Conservation (phyloP, 2,113 vertebrate genomes). For the Dermatemys mawii region DNA sequence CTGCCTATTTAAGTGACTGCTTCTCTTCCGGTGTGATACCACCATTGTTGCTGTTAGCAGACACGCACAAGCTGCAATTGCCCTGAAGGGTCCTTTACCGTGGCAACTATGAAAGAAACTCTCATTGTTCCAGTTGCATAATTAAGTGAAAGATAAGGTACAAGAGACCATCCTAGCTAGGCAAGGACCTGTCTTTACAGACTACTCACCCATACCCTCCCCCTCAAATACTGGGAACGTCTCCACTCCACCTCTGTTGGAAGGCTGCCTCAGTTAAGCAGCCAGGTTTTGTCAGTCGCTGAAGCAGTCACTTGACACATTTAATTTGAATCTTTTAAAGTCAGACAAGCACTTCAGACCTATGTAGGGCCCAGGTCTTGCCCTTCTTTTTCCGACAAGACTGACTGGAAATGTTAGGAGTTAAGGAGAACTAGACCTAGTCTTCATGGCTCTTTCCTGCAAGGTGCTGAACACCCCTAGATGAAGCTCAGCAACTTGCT, state of each 20-base stretch:
- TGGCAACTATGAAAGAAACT: background rate
- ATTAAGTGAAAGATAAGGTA: background rate
- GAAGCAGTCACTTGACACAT: background rate
- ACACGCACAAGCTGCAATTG: background rate
- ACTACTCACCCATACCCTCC: background rate
- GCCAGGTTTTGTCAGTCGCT: background rate
- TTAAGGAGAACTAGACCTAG: fast-evolving
- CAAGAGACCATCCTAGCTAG: background rate
- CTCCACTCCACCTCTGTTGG: background rate
- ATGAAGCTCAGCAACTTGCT: background rate
- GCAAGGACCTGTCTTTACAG: background rate
- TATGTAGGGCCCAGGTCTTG: background rate
- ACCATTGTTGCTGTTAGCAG: background rate
- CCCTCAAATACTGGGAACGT: fast-evolving
- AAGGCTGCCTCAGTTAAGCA: background rate
- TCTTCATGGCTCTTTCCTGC: background rate
- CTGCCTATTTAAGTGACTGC: background rate
- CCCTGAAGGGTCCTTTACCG: background rate
- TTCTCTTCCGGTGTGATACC: background rate
- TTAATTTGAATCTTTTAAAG: background rate
- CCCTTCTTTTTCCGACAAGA: background rate
- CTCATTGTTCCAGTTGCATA: background rate
- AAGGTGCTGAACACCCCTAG: background rate
- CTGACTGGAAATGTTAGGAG: background rate
- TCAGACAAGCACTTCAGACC: background rate